Base-by-base conservation (phyloP, 2,113 vertebrate species). In the Zootoca vivipara region DNA sequence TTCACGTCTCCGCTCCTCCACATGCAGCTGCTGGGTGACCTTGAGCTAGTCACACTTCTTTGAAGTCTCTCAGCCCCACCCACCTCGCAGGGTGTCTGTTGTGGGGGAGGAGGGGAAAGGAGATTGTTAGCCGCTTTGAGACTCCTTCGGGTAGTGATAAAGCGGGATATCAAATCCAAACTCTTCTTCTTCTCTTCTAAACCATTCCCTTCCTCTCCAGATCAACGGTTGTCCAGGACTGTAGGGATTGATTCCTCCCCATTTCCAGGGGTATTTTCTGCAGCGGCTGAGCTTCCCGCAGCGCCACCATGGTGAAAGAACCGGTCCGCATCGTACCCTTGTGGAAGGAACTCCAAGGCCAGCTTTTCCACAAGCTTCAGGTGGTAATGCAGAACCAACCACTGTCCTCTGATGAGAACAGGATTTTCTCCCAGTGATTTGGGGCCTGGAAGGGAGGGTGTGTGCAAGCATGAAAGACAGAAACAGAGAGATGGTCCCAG, bases 271-370 rank as follows among this genome's bases (percentile, higher is more conserved):
- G 3, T 18, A 24, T n/a, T 18, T 72, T 30, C 56, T 26, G 12
- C 52, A 75, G 67, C 35, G 10, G 18, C 16, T 3, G 20, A 7
- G 64, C 16, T 2, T 26, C 35, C 28, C 12, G n/a, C 28, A 13
- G 38, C n/a, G 1, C 2, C 78, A 8, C 1, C 16, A 87, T 83
- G 89, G 2, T 83, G 79, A 74, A 82, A 12, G 78, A 24, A 22
- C 74, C 81, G 0, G 3, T 62, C 13, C 87, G 82, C 38, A 87
- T 92, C 13, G 87, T 79, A 5, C 89, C 73, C 4, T 42, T 65
- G 26, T 91, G 91, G 88, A 75, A 65, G 58, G 40, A 67, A 18
- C 78, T 87, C 13, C 52, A 86, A 46, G 7, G 58, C 24, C 83
- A 88, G 28, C 40, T 93, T 13, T 52, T 12, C 64, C 82, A 72